phyloP scores from a whole-genome alignment of 2,797 vertebrate genomes.

The Sebastes trivittatus region DNA sequence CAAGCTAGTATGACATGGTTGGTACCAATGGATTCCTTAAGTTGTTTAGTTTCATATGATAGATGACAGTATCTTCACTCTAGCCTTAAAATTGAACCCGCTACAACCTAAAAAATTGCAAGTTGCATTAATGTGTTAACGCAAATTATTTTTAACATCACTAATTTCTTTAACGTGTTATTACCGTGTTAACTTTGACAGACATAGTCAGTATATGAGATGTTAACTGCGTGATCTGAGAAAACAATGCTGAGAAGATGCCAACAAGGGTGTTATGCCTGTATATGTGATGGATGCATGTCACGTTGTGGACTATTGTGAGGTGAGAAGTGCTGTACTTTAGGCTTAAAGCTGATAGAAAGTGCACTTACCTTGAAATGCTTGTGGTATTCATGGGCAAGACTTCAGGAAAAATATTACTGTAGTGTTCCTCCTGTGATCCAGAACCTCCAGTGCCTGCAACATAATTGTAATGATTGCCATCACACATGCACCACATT shows the following conservation, averaged over 20 bases:
- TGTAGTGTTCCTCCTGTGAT: not conserved
- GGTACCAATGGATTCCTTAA: too few relatives aligned
- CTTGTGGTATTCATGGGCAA: not conserved
- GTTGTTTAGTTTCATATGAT: too few relatives aligned
- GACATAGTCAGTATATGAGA: not conserved
- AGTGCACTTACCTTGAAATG: not conserved
- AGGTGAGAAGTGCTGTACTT: not conserved
- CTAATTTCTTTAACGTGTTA: too few relatives aligned
- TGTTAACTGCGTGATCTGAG: not conserved
- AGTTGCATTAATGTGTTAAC: too few relatives aligned
- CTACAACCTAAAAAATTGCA: too few relatives aligned
- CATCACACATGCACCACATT: not conserved
- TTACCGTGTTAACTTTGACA: too few relatives aligned
- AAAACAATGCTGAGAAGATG: not conserved
- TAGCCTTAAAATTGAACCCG: too few relatives aligned
- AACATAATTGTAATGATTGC: not conserved
- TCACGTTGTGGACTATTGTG: not conserved
- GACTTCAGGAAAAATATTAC: not conserved
- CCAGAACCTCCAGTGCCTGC: too few relatives aligned
- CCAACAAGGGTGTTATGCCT: not conserved
- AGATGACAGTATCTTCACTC: too few relatives aligned
- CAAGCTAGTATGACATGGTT: too few relatives aligned
- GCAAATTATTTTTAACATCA: too few relatives aligned
- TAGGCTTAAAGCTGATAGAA: not conserved
- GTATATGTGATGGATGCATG: not conserved